A percentile compares a stretch with the other conserved stretches of the same genome.
These are phyloP conservation scores for Drosophila eohydei DNA, from an alignment of 2,888 invertebrate species.

Conservation along the genomic window DNA sequence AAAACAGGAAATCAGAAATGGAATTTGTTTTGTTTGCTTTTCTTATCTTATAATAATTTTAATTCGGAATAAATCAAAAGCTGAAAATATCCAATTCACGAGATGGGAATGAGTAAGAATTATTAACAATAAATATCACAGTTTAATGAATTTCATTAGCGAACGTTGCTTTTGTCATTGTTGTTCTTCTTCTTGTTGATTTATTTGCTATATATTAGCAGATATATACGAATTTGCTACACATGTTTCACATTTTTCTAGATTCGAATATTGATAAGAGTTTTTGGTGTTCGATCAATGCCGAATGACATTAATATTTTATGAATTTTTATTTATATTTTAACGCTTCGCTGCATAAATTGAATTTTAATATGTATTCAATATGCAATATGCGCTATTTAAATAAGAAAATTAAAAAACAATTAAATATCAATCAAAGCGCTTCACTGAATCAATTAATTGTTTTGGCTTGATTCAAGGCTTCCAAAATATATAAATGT, in stretches of 20 bases:
- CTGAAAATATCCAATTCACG: conserved; percentile 32
- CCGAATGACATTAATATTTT: conserved; percentile 38
- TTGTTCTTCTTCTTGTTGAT: conserved; percentile 43
- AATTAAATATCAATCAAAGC: conserved; percentile 70
- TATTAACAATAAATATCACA: conserved; percentile 43
- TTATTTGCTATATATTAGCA: conserved; percentile 67
- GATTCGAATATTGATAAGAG: conserved; percentile 63
- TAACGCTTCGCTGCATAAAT: conserved; percentile 41
- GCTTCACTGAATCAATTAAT: conserved; percentile 65
- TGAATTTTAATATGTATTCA: conserved; percentile 59
- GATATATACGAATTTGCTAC: conserved; percentile 26
- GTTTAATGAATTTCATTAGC: conserved; percentile 74
- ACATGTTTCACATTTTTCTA: conserved; percentile 73
- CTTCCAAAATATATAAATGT: conserved; percentile 4
- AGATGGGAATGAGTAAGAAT: conserved; percentile 32
- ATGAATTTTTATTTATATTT: conserved; percentile 25
- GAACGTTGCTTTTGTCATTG: conserved; percentile 18
- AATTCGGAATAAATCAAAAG: conserved; percentile 58
- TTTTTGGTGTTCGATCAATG: conserved; percentile 50
- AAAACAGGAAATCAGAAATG: conserved; percentile 39
- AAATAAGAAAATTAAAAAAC: conserved; percentile 67
- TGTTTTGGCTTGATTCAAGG: conserved; percentile 17
- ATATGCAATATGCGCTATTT: neutral
- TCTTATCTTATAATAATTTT: neutral
- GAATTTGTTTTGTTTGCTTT: conserved; percentile 2